A percentile compares a stretch with the other conserved stretches of the same genome.
Conservation (phyloP, 2,113 vertebrate genomes). For the Aldabrachelys gigantea region DNA sequence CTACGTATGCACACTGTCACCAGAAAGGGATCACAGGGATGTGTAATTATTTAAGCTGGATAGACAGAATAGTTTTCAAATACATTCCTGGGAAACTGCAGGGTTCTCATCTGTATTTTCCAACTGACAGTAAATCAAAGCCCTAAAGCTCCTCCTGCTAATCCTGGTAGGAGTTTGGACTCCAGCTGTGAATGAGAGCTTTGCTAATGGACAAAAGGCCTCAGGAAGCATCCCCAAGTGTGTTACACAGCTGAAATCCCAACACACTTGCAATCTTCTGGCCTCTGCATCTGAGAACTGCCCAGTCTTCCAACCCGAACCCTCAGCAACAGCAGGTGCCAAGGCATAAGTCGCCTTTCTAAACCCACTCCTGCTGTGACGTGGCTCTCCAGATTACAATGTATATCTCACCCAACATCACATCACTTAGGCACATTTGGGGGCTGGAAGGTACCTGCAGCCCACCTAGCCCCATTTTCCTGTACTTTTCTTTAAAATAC, state of each 20-base stretch:
- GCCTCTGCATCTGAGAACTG: not conserved
- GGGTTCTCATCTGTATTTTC: constrained; percentile 53
- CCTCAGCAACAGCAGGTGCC: not conserved
- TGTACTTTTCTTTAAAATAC: not conserved
- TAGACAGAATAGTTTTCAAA: not conserved
- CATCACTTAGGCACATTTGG: not conserved
- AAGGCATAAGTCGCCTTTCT: accelerated
- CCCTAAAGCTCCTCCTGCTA: constrained; percentile 64
- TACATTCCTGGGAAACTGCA: not conserved
- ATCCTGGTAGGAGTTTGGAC: constrained; percentile 64
- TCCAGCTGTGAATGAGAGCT: constrained; percentile 50
- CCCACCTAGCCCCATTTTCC: accelerated
- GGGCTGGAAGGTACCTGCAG: not conserved
- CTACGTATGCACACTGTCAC: not conserved
- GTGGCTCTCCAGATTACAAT: not conserved
- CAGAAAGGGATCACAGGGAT: not conserved
- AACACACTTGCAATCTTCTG: not conserved
- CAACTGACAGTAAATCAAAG: constrained; percentile 66
- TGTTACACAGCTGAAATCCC: accelerated
- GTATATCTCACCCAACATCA: not conserved
- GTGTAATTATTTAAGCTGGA: accelerated
- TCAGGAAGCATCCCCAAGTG: not conserved
- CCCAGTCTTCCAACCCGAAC: not conserved
- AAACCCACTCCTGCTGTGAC: not conserved
- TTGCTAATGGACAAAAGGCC: constrained; percentile 50